Base-by-base conservation (phyloP, 2,797 vertebrate genomes). In the Chrysocyon brachyurus region DNA sequence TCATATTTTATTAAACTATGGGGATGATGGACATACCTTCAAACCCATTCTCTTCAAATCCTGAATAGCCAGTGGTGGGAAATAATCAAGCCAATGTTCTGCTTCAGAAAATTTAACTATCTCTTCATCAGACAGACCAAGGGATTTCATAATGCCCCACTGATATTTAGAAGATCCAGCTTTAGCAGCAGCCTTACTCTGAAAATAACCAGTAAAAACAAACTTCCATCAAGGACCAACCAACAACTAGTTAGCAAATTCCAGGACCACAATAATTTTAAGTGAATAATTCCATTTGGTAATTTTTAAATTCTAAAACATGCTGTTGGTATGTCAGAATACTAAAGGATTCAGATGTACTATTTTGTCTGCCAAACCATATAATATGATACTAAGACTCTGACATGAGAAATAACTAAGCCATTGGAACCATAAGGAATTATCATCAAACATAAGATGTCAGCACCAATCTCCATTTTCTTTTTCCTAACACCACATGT, bases 181-280 rank as follows among this genome's bases (percentile, higher is more conserved):
- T 98, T 99, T 99, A 91, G 99, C 99, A 85, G 98, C 99, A 56
- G 99, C 99, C 99, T 99, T 99, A 98, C 99, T 99, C 99, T 99
- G 97, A 86, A 96, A 97, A 95, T 64, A 91, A 98, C 24, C 64
- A 1, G 0, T 2, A 95, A 94, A 88, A 91, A 77, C 22, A 90
- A 94, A 91, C 11, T 78, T 78, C 24, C 33, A 93, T 90, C 31
- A 96, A 84, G 91, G 17, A 81, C 89, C 28, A 66, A 0, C 1
- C 40, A 0, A 0, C 17, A 49, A 87, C 15, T 70, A 36, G 9
- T 77, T 93, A 94, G 91, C 61, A 86, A 91, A 91, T 63, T 68
- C 56, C 36, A 94, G 87, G 19, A 87, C 31, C 64, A 94, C 12
- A 96, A 28, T 36, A 52, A 96, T 64, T 95, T 33, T 91, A 96